Conservation (phyloP, 1,140 invertebrate genomes). For the Dreissena polymorpha region DNA sequence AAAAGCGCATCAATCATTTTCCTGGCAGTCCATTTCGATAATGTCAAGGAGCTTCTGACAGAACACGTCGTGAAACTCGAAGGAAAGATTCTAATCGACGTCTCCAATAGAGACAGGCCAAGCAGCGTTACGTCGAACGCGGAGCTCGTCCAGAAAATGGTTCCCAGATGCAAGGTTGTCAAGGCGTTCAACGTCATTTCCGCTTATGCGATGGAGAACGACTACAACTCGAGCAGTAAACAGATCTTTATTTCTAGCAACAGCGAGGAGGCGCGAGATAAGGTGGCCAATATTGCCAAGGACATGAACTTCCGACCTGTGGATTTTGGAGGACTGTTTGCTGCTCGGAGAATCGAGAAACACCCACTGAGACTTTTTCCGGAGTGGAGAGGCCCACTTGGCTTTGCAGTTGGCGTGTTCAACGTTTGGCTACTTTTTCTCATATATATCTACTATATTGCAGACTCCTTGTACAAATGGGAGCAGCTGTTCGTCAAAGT, state of each 20-base stretch:
- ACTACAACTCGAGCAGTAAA: slow-evolving; percentile 55
- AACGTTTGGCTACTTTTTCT: slow-evolving; percentile 73
- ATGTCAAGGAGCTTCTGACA: too few relatives aligned
- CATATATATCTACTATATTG: slow-evolving; percentile 73
- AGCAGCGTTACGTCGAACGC: too few relatives aligned
- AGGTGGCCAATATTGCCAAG: slow-evolving; percentile 64
- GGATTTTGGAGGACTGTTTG: slow-evolving; percentile 65
- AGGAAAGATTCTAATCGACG: too few relatives aligned
- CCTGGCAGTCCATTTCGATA: too few relatives aligned
- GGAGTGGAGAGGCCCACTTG: slow-evolving; percentile 69
- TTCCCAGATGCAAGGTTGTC: too few relatives aligned
- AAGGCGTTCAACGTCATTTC: too few relatives aligned
- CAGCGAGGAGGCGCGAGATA: slow-evolving; percentile 58
- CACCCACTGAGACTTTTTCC: slow-evolving; percentile 67
- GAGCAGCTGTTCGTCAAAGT: slow-evolving; percentile 75
- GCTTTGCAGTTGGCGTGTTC: slow-evolving; percentile 71
- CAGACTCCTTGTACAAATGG: slow-evolving; percentile 65
- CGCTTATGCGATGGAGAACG: slow-evolving; percentile 72
- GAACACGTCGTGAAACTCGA: too few relatives aligned
- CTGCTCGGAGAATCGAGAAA: slow-evolving; percentile 68
- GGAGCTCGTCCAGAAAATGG: too few relatives aligned
- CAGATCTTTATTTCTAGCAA: slow-evolving; percentile 71
- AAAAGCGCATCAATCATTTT: too few relatives aligned
- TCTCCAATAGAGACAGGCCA: too few relatives aligned
- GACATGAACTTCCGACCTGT: slow-evolving; percentile 71